phyloP scores from a whole-genome alignment of 2,888 invertebrate genomes.

The Volucella inanis region DNA sequence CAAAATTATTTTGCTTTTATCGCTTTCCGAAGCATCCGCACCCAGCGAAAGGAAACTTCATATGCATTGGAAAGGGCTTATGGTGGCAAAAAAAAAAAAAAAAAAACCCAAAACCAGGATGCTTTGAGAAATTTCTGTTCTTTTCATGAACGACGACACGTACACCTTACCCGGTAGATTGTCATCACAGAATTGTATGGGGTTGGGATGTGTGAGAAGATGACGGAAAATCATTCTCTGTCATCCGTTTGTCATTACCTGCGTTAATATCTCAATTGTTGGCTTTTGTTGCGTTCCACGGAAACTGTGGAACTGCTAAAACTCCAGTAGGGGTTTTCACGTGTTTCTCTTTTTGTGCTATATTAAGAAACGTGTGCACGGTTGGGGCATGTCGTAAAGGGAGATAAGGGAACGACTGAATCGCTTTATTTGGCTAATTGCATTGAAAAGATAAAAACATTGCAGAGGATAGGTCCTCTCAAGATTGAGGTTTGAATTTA shows the following conservation, averaged over 20 bases:
- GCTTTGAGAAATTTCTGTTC: conserved; percentile 60
- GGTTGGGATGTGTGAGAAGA: not conserved
- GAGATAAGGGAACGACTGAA: conserved; percentile 68
- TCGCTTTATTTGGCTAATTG: conserved; percentile 72
- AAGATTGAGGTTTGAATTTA: conserved; percentile 36
- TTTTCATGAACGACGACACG: conserved; percentile 15
- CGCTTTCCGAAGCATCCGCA: conserved; percentile 18
- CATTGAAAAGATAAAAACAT: conserved; percentile 36
- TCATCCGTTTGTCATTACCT: conserved; percentile 71
- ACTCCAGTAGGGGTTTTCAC: conserved; percentile 1
- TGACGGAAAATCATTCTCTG: conserved; percentile 59
- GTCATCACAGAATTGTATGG: conserved; percentile 27
- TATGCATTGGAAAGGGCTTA: conserved; percentile 9
- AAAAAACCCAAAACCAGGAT: conserved; percentile 38
- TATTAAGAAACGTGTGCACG: conserved; percentile 35
- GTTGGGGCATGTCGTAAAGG: conserved; percentile 48
- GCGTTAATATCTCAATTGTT: conserved; percentile 68
- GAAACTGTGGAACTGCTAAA: conserved; percentile 19
- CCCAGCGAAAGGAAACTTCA: conserved; percentile 42
- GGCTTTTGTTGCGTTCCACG: conserved; percentile 59
- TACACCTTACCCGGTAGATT: conserved; percentile 33
- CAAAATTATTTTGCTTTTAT: conserved; percentile 54
- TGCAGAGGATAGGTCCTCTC: conserved; percentile 3
- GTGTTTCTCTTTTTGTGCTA: not conserved
- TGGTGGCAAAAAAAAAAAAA: conserved; percentile 22